Evolutionary conservation across 1,140 invertebrate genomes (phyloP).

Genomic region (Drosophila neocordata): DNA sequence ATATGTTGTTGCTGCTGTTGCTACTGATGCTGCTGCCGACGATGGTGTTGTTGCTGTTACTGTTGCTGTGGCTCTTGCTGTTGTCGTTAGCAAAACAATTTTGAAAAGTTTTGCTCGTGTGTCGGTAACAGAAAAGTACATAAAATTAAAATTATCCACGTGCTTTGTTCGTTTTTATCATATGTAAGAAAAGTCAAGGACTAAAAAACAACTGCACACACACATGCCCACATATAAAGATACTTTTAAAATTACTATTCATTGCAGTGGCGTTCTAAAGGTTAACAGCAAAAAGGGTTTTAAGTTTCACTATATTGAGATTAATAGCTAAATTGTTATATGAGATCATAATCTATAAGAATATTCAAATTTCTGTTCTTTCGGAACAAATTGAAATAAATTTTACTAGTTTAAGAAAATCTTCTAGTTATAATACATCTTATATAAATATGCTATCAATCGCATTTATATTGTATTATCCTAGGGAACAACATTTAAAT

Average conservation of each 20-base stretch:
- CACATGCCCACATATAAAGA: background rate
- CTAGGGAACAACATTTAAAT: too few species aligned
- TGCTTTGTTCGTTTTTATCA: conserved; percentile 51
- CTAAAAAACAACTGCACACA: conserved; percentile 5
- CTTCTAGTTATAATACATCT: too few species aligned
- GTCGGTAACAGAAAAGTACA: conserved; percentile 56
- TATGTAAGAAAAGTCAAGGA: conserved; percentile 32
- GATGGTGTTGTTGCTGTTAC: conserved; percentile 1
- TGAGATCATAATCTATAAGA: too few species aligned
- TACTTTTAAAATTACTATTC: background rate
- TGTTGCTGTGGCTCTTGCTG: conserved; percentile 21
- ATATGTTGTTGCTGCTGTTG: conserved; percentile 35
- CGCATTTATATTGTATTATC: too few species aligned
- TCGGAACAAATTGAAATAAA: too few species aligned
- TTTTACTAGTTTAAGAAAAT: too few species aligned
- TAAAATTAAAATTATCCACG: conserved; percentile 77
- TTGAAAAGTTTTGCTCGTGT: conserved; percentile 67
- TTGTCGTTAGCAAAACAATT: conserved; percentile 73
- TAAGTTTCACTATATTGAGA: background rate
- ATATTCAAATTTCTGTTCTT: too few species aligned
- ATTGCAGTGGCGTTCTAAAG: background rate
- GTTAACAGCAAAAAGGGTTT: background rate
- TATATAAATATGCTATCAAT: too few species aligned
- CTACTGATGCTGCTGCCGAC: too few species aligned
- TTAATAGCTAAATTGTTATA: background rate